Conservation (phyloP, 2,113 vertebrate species). For the Eretmochelys imbricata region DNA sequence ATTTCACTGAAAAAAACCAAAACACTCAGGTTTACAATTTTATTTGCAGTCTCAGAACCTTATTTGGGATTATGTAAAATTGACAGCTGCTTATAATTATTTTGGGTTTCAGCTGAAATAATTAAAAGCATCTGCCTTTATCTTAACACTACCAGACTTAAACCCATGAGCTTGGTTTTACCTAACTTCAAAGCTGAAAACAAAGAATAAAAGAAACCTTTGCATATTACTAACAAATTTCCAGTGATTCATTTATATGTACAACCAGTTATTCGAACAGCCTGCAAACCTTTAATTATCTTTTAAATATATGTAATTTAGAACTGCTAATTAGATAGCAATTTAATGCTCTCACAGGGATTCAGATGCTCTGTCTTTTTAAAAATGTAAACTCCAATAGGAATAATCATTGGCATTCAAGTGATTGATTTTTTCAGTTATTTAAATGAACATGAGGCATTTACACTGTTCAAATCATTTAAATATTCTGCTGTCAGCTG, state of each 20-base stretch:
- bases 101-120: slow-evolving; percentile 79
- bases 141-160: slow-evolving; percentile 81
- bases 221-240: slow-evolving; percentile 81
- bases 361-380: slow-evolving; percentile 79
- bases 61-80: slow-evolving; percentile 83
- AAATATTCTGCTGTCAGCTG: slow-evolving; percentile 77
- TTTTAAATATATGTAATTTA: slow-evolving; percentile 91
- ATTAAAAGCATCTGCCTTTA: slow-evolving; percentile 88
- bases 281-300: slow-evolving; percentile 90
- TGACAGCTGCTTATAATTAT: slow-evolving; percentile 87
- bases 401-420: slow-evolving; percentile 83
- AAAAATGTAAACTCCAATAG: slow-evolving; percentile 79
- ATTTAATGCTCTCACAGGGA: slow-evolving; percentile 85
- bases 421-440: slow-evolving; percentile 81
- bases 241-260: slow-evolving; percentile 84
- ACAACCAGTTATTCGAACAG: slow-evolving; percentile 82
- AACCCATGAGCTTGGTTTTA: slow-evolving; percentile 78
- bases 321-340: slow-evolving; percentile 87
- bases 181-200: slow-evolving; percentile 80
- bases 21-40: slow-evolving; percentile 60
- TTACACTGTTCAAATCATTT: slow-evolving; percentile 71
- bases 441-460: slow-evolving; percentile 79
- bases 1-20: not conserved
- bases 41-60: slow-evolving; percentile 80
- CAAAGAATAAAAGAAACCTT: slow-evolving; percentile 79